A percentile compares a stretch with the other conserved stretches of the same genome.
Evolutionary conservation across 1,140 invertebrate species (phyloP).

Genomic region (Pentalonia nigronervosa): DNA sequence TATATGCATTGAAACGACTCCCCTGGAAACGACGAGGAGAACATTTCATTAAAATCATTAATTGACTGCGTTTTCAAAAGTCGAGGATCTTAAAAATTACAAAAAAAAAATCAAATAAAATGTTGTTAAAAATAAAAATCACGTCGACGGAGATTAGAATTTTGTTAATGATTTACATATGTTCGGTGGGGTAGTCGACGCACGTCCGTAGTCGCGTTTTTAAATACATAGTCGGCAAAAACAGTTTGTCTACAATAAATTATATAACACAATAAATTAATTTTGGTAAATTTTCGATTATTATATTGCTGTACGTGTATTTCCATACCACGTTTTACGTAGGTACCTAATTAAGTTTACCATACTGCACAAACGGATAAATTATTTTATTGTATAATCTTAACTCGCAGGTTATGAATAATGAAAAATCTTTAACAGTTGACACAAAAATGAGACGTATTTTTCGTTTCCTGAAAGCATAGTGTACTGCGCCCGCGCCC

Average conservation of each 20-base stretch:
- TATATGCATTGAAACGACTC: too few relatives aligned
- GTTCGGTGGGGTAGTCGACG: too few relatives aligned
- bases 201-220: too few relatives aligned
- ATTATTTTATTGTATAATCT: not conserved
- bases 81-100: not conserved
- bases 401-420: not conserved
- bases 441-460: not conserved
- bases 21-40: too few relatives aligned
- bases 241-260: too few relatives aligned
- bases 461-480: not conserved
- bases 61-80: not conserved
- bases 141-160: not conserved
- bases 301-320: too few relatives aligned
- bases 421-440: not conserved
- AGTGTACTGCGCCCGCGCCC: too few relatives aligned
- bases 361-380: not conserved
- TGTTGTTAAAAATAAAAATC: not conserved
- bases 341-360: not conserved
- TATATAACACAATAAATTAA: too few relatives aligned
- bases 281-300: not conserved
- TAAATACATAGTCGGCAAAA: too few relatives aligned
- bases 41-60: not conserved
- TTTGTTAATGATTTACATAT: too few relatives aligned
- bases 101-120: not conserved
- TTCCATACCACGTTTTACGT: too few relatives aligned